Evolutionary conservation across 2,113 vertebrate genomes (phyloP), one percentile per base, ranked within the genome.

Genomic region (Ptychochromis oligacanthus): DNA sequence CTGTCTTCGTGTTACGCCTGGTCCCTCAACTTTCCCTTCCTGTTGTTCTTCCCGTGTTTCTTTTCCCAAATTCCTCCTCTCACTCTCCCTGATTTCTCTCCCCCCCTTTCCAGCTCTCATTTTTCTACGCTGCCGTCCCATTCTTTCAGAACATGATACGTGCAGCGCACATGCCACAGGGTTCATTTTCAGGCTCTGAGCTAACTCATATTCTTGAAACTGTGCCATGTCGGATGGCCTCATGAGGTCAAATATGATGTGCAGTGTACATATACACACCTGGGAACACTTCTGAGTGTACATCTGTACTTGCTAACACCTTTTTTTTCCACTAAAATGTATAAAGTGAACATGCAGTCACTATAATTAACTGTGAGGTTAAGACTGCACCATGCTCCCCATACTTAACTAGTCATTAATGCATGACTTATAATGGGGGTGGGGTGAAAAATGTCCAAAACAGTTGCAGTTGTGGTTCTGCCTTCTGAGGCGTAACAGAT

Each of bases 11-110:
- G 94, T 94, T 95, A 93, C 92, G 85, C 92, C 91, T 89, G 91
- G 88, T 94, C 91, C 93, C 92, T 93, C 87, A 81, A 87, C 95
- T 93, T 94, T 95, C 92, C 89, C 92, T 95, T 95, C 95, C 95
- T 96, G 95, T 96, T 95, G 94, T 95, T 95, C 93, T 95, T 95
- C 94, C 95, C 91, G 89, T 95, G 88, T 94, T 95, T 94, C 93
- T 94, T 94, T 94, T 92, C 86, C 93, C 81, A 91, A 91, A 93
- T 93, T 94, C 92, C 92, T 92, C 81, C 81, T 90, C 91, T 92
- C 86, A 82, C 61, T 87, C 81, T 85, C 86, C 72, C 77, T 85
- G 75, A 91, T 87, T 88, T 75, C 85, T 34, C 38, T 18, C 82
- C 79, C 75, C 80, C 10, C 40, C 65, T 56, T 74, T 79, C 60